Evolutionary conservation across 2,888 invertebrate species (phyloP), one percentile per base, ranked within the genome.

Genomic region (Patella pellucida): DNA sequence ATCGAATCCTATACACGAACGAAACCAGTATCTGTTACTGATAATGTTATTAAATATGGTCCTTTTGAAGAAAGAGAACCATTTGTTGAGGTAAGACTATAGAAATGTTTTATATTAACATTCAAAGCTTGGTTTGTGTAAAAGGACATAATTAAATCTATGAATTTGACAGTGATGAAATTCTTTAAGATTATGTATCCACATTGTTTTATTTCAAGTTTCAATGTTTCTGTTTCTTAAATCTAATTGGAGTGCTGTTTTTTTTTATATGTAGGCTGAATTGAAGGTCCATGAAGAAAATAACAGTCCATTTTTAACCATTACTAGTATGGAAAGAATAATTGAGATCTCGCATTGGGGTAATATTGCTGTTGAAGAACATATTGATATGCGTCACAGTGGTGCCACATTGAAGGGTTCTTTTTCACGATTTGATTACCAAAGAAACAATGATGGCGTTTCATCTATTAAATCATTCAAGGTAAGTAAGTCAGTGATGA

Each of bases 331-430:
- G 83, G 95, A 96, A 85, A 93, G 99, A 71, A 92, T 94, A 0
- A 95, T 99, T 85, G 99, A 99, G 92, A 94, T 99, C 2, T 99
- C 99, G 0, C 99, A 99, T 90, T 99, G 99, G 99, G 99, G 99
- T 12, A 98, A 99, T 88, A 96, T 99, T 86, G 99, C 99, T 31
- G 93, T 99, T 0, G 98, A 99, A 90, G 99, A 99, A 90, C 94
- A 95, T 11, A 94, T 99, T 83, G 96, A 98, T 90, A 93, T 99
- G 82, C 93, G 95, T 27, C 99, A 99, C 89, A 95, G 95, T 69
- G 99, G 99, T 68, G 99, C 99, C 15, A 93, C 94, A 80, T 92
- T 99, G 67, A 97, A 98, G 89, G 97, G 97, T 0, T 94, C 97
- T 2, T 98, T 99, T 92, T 99, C 99, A 2, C 94, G 99, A 67